phyloP scores from a whole-genome alignment of 2,888 invertebrate genomes.

The Melinopterus prodromus region DNA sequence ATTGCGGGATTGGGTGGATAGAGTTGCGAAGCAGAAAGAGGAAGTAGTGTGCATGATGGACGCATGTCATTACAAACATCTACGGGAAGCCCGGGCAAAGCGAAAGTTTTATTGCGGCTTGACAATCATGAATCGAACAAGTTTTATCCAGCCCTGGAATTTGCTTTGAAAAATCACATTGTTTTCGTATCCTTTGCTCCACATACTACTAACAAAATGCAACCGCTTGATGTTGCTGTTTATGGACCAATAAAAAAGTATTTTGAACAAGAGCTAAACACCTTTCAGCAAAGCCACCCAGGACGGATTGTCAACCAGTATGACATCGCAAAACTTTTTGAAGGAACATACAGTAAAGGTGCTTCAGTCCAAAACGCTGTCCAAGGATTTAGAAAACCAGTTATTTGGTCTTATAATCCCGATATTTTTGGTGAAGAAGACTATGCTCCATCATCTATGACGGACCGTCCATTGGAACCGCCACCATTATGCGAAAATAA shows the following conservation, averaged over 20 bases:
- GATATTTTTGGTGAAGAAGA: neutral
- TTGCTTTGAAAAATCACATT: constrained; percentile 45
- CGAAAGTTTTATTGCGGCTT: constrained; percentile 45
- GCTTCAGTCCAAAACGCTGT: constrained; percentile 5
- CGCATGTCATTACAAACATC: too few relatives aligned
- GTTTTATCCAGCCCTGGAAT: constrained; percentile 47
- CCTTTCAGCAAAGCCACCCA: neutral
- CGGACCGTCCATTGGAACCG: neutral
- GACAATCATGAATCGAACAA: constrained; percentile 51
- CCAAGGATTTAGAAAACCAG: neutral
- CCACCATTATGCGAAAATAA: neutral
- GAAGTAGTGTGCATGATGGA: too few relatives aligned
- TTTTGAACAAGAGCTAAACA: neutral
- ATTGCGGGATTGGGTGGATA: too few relatives aligned
- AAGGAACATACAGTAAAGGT: neutral
- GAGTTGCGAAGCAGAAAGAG: too few relatives aligned
- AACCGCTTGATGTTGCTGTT: constrained; percentile 11
- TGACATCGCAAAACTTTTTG: neutral
- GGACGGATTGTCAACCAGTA: neutral
- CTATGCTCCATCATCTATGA: neutral
- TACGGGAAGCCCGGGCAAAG: too few relatives aligned
- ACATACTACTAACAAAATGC: constrained; percentile 15
- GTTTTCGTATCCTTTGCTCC: constrained; percentile 27
- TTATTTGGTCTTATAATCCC: neutral
- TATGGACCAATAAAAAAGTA: constrained; percentile 6